Evolutionary conservation across 2,797 vertebrate species (phyloP).

Genomic region (Stomatorhinus walkeri): DNA sequence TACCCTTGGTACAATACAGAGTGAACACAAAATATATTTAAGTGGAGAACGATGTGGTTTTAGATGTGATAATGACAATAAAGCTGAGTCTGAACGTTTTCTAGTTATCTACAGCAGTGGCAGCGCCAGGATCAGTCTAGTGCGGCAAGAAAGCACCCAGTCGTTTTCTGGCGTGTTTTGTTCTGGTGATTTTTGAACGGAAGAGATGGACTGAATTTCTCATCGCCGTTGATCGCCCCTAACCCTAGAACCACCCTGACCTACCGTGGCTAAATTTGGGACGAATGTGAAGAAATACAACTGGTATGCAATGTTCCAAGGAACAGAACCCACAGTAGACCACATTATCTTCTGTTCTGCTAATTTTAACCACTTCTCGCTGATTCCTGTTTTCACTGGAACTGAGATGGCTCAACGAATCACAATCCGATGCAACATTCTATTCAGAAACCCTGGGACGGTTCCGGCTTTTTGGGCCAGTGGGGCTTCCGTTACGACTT

Average conservation of each 20-base stretch:
- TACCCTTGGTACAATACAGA: neutral
- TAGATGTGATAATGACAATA: neutral
- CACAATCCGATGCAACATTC: neutral
- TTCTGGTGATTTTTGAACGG: neutral
- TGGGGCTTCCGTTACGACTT: conserved; percentile 55
- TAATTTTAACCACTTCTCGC: neutral
- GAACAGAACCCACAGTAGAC: neutral
- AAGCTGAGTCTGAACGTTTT: neutral
- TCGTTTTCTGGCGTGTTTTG: neutral
- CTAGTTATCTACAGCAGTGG: neutral
- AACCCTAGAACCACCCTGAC: neutral
- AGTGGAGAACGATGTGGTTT: neutral
- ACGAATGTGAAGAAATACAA: neutral
- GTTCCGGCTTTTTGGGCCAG: conserved; percentile 38
- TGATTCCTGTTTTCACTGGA: neutral
- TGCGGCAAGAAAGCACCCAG: neutral
- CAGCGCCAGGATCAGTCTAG: neutral
- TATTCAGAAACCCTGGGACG: neutral
- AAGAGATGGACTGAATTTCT: neutral
- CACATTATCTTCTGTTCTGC: neutral
- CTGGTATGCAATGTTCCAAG: neutral
- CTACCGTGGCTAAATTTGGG: neutral
- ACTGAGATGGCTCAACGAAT: neutral
- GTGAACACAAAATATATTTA: neutral
- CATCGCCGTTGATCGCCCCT: neutral